phyloP scores from a whole-genome alignment of 1,140 invertebrate genomes.

The Neelides sp. region DNA sequence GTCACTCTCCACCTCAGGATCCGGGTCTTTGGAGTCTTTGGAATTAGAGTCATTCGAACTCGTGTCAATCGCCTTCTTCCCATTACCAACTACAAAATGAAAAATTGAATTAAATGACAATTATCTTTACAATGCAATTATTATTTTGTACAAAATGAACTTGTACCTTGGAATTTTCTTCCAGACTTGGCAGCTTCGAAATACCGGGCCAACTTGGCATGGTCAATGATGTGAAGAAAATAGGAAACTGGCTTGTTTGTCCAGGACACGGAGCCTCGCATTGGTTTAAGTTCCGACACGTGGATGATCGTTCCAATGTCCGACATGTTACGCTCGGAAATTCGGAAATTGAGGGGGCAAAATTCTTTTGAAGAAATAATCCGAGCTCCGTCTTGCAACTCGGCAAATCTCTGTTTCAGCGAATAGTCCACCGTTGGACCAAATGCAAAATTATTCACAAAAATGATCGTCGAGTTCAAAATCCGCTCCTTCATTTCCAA shows the following conservation, averaged over 20 bases:
- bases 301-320: conserved; percentile 99
- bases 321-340: conserved; percentile 65
- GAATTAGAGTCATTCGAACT: conserved; percentile 35
- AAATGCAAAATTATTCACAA: conserved; percentile 98
- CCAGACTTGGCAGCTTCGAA: conserved; percentile 65
- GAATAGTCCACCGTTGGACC: conserved; percentile 93
- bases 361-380: conserved; percentile 98
- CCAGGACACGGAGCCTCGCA: conserved; percentile 93
- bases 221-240: conserved; percentile 92
- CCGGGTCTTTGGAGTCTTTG: conserved; percentile 19
- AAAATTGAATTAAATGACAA: neutral
- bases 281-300: conserved; percentile 85
- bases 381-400: conserved; percentile 85
- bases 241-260: conserved; percentile 95
- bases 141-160: too few relatives aligned
- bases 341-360: conserved; percentile 93
- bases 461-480: conserved; percentile 81
- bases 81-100: conserved; percentile 9
- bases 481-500: conserved; percentile 85
- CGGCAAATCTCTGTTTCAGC: conserved; percentile 87
- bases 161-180: conserved; percentile 57
- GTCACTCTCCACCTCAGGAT: conserved; percentile 23
- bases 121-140: neutral
- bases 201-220: conserved; percentile 89
- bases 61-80: conserved; percentile 30